These are phyloP conservation scores for Coregonus ussuriensis DNA, from an alignment of 2,797 vertebrate species.

Conservation along the genomic window DNA sequence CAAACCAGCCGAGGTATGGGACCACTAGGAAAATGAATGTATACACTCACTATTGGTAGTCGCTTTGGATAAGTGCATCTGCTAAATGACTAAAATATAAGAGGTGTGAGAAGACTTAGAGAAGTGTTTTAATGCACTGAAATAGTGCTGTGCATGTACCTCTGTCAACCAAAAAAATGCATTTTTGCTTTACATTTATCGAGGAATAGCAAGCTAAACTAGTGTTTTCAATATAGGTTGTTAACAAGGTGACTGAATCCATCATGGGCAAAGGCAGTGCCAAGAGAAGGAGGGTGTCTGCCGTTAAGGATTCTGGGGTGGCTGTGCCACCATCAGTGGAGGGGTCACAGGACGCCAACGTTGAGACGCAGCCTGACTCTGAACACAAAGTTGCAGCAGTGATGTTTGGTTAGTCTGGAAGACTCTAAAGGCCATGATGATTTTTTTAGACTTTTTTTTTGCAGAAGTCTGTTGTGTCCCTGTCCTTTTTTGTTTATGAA, in stretches of 20 bases:
- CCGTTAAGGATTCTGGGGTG: slow-evolving; percentile 26
- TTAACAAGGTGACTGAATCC: slow-evolving; percentile 12
- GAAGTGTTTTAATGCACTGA: background rate
- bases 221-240: background rate
- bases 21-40: no score
- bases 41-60: no score
- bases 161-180: background rate
- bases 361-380: slow-evolving; percentile 15
- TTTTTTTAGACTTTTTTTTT: background rate
- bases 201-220: background rate
- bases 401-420: slow-evolving; percentile 39
- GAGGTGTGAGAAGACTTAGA: no score
- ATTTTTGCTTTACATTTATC: background rate
- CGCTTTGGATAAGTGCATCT: no score
- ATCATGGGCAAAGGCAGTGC: slow-evolving; percentile 14
- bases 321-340: background rate
- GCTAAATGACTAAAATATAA: no score
- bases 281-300: slow-evolving; percentile 60
- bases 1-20: slow-evolving; percentile 48
- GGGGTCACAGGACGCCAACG: background rate
- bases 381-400: slow-evolving; percentile 26
- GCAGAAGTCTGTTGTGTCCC: no score
- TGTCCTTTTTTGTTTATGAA: background rate
- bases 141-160: background rate
- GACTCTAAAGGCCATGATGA: background rate